phyloP scores from a whole-genome alignment of 2,888 invertebrate genomes.

The Campoplex nolae region DNA sequence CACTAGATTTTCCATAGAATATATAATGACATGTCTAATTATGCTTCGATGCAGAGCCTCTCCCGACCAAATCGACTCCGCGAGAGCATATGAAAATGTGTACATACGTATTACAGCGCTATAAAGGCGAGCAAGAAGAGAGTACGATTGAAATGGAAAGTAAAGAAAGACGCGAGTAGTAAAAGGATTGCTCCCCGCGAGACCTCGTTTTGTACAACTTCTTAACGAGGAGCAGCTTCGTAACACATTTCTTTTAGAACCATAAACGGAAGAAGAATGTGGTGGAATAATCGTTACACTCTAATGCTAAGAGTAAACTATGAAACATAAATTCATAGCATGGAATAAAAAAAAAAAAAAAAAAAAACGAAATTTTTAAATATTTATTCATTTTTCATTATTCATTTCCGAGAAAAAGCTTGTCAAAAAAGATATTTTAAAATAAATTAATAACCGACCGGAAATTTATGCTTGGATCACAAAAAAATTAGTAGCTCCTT shows the following conservation, averaged over 20 bases:
- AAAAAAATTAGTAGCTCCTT: neutral
- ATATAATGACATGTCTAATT: constrained; percentile 72
- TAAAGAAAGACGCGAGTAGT: constrained; percentile 29
- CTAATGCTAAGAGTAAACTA: constrained; percentile 30
- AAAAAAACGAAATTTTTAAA: neutral
- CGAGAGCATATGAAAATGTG: neutral
- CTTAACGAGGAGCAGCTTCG: constrained; percentile 68
- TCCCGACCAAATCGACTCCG: neutral
- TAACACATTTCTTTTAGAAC: constrained; percentile 73
- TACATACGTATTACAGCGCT: constrained; percentile 15
- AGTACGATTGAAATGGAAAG: constrained; percentile 34
- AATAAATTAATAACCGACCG: neutral
- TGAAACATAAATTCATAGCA: constrained; percentile 5
- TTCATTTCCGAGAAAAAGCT: neutral
- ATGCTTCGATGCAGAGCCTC: constrained; percentile 51
- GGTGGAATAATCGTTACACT: constrained; percentile 18
- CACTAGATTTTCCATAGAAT: constrained; percentile 72
- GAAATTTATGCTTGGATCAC: neutral
- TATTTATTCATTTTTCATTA: neutral
- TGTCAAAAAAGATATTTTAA: neutral
- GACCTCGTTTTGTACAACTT: constrained; percentile 74
- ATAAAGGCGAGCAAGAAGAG: constrained; percentile 11
- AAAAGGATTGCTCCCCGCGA: constrained; percentile 28
- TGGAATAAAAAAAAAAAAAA: too few species aligned
- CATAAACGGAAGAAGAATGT: constrained; percentile 45